phyloP scores from a whole-genome alignment of 2,113 vertebrate species.

The Salminus brasiliensis region DNA sequence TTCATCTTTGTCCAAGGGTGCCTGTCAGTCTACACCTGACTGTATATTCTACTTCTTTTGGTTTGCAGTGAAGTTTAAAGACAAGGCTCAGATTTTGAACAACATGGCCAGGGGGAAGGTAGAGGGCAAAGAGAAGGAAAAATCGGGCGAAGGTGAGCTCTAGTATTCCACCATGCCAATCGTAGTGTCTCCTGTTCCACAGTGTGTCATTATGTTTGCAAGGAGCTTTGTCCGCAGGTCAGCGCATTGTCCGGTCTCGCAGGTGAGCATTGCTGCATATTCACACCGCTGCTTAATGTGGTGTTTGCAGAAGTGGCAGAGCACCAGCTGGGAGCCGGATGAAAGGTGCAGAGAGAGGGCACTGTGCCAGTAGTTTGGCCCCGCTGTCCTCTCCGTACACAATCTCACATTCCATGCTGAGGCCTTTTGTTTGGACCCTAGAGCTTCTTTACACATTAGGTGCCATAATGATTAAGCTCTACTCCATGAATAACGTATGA shows the following conservation, averaged over 20 bases:
- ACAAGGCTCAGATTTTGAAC: conserved; percentile 82
- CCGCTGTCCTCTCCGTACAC: conserved; percentile 22
- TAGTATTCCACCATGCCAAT: conserved; percentile 29
- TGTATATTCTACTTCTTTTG: conserved; percentile 64
- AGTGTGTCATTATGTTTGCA: conserved; percentile 18
- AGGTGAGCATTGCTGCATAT: conserved; percentile 44
- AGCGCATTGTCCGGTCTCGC: conserved; percentile 19
- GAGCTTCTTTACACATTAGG: conserved; percentile 41
- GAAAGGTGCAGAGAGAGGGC: conserved; percentile 33
- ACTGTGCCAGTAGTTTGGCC: conserved; percentile 27
- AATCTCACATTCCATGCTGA: conserved; percentile 20
- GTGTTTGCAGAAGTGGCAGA: conserved; percentile 19
- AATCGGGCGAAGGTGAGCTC: conserved; percentile 78
- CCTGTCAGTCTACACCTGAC: conserved; percentile 36
- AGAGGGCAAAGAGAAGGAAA: conserved; percentile 72
- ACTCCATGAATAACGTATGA: conserved; percentile 42
- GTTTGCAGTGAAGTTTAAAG: conserved; percentile 84
- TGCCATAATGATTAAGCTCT: conserved; percentile 33
- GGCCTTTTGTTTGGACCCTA: conserved; percentile 37
- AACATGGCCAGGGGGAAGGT: conserved; percentile 76
- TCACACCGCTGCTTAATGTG: conserved; percentile 35
- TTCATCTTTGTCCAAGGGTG: conserved; percentile 34
- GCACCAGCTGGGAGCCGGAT: conserved; percentile 43
- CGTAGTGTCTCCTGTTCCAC: conserved; percentile 22
- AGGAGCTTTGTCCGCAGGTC: conserved; percentile 42